Evolutionary conservation across 23 tunicate species (phyloP), one percentile per base, ranked within the genome.

Genomic region (Aplidium turbinatum): DNA sequence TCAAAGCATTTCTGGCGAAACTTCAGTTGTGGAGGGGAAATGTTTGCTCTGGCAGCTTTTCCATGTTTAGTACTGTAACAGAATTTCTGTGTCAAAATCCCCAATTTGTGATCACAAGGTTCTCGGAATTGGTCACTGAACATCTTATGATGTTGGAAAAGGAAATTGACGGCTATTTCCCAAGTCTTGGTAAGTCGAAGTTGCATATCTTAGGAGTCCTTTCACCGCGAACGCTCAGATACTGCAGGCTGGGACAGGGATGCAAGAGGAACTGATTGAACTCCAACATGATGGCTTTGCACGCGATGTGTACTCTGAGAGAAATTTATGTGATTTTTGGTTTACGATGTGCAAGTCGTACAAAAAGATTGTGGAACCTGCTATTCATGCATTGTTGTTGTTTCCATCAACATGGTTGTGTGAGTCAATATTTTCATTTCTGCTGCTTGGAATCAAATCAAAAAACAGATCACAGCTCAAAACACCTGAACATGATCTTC

Each of bases 141-240:
- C 76, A 70, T 50, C 38, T 70, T 47, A 70, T 70, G 38, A 70
- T 46, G 76, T 31, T 70, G 60, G 60, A 70, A 70, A 70, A 70
- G 76, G 9, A 70, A 70, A 70, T 50, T 70, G 76, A 70, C 76
- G 60, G 76, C 76, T 70, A 47, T 47, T 67, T 67, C 38, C 73
- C 56, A 36, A 67, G 73, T 67, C 73, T 27, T 46, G 22, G 24
- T 13, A 56, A 56, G 76, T 6, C 33, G 76, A 70, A 70, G 58
- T 70, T 70, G 76, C 76, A 47, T 70, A 70, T 28, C 58, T 70
- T 47, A 70, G 76, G 76, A 47, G 47, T 70, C 60, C 76, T 47
- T 70, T 70, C 60, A 70, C 76, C 60, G 76, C 76, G 60, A 70
- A 47, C 60, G 60, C 76, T 70, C 76, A 70, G 76, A 47, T 58